phyloP scores from a whole-genome alignment of 1,140 invertebrate genomes.

The Hesperophylax magnus region DNA sequence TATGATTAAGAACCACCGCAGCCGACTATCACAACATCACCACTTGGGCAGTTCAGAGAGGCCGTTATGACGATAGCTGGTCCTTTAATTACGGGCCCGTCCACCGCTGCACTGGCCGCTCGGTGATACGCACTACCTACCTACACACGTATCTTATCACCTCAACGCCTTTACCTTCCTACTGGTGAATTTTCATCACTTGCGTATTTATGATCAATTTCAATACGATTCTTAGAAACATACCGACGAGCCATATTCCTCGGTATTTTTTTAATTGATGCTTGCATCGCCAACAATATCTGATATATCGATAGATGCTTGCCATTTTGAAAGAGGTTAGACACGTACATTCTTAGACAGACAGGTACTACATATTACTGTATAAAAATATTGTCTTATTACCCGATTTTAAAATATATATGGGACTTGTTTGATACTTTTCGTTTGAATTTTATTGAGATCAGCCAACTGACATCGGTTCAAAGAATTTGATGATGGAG shows the following conservation, averaged over 20 bases:
- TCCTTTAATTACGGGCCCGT: conserved; percentile 12
- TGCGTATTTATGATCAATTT: conserved; percentile 3
- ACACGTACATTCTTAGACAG: too few species aligned
- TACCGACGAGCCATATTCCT: background rate
- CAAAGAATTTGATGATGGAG: too few species aligned
- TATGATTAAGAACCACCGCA: background rate
- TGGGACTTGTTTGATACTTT: too few species aligned
- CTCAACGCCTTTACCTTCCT: background rate
- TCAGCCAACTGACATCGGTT: too few species aligned
- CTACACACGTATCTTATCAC: background rate
- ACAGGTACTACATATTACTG: too few species aligned
- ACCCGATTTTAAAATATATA: too few species aligned
- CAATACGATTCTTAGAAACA: background rate
- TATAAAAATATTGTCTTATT: too few species aligned
- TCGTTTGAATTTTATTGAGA: too few species aligned
- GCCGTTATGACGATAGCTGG: conserved; percentile 1
- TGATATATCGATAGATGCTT: too few species aligned
- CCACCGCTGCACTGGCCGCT: background rate
- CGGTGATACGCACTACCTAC: too few species aligned
- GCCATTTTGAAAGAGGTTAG: too few species aligned
- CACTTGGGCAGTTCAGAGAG: background rate
- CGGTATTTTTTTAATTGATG: background rate
- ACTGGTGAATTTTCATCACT: background rate
- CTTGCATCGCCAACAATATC: too few species aligned
- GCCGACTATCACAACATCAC: conserved; percentile 7